These are phyloP conservation scores for Petroica traversi DNA, from an alignment of 2,113 vertebrate genomes.

Conservation along the genomic window DNA sequence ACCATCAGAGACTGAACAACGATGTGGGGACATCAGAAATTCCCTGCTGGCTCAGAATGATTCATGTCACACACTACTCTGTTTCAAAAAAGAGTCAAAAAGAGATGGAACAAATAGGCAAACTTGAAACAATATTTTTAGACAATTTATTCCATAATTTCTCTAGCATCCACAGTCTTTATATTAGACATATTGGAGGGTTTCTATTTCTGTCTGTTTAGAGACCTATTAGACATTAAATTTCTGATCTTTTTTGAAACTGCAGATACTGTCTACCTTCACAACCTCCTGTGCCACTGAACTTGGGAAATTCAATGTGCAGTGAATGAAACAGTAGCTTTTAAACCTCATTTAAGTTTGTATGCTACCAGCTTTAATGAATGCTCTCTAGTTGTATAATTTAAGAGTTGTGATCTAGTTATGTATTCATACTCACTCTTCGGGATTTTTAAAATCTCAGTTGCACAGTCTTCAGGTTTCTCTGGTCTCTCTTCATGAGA, in stretches of 20 bases:
- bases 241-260: background rate
- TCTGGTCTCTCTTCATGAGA: background rate
- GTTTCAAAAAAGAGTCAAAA: background rate
- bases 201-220: background rate
- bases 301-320: background rate
- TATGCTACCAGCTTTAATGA: background rate
- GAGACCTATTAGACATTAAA: background rate
- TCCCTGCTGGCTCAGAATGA: background rate
- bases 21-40: background rate
- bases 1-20: background rate
- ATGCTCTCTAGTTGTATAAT: background rate
- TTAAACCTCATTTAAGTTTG: background rate
- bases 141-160: background rate
- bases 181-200: background rate
- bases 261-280: background rate
- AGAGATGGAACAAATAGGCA: background rate
- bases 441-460: background rate
- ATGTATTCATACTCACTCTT: background rate
- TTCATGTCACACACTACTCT: background rate
- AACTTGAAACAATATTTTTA: background rate
- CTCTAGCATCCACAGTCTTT: background rate
- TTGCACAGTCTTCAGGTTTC: background rate
- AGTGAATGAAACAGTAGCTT: background rate
- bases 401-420: background rate
- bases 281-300: accelerated